A percentile compares a stretch with the other conserved stretches of the same genome.
phyloP scores from a whole-genome alignment of 2,113 vertebrate genomes.

The Strix aluco region DNA sequence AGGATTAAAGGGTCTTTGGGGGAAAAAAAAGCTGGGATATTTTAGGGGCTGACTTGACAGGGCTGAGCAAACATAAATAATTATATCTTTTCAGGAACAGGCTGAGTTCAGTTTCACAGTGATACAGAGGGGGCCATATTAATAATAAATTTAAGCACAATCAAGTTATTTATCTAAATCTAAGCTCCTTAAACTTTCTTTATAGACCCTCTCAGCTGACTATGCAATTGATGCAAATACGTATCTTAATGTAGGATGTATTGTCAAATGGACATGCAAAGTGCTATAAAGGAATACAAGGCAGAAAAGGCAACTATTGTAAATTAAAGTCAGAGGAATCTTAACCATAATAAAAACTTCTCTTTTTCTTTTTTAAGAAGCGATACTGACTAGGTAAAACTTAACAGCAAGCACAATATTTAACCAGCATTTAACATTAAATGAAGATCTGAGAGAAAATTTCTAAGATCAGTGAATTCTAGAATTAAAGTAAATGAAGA shows the following conservation, averaged over 20 bases:
- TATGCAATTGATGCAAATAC: not conserved
- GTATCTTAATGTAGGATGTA: not conserved
- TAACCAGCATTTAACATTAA: not conserved
- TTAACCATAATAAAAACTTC: not conserved
- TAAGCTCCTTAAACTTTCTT: not conserved
- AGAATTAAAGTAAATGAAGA: not conserved
- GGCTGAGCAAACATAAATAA: not conserved
- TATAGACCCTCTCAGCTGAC: not conserved
- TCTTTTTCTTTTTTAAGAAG: not conserved
- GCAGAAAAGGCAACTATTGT: not conserved
- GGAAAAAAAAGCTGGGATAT: not conserved
- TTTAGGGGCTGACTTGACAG: not conserved
- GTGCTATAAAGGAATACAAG: not conserved
- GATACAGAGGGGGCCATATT: not conserved
- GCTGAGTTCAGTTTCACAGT: not conserved
- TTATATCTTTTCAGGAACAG: not conserved
- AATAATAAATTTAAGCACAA: not conserved
- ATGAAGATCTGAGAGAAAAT: not conserved
- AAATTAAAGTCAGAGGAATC: not conserved
- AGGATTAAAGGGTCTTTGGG: rapidly evolving
- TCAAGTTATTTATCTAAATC: not conserved
- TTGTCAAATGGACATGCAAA: not conserved
- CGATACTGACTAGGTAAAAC: not conserved
- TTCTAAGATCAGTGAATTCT: not conserved
- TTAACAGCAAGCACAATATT: not conserved